phyloP scores from a whole-genome alignment of 2,888 invertebrate species.

The Nasonovia ribisnigri region DNA sequence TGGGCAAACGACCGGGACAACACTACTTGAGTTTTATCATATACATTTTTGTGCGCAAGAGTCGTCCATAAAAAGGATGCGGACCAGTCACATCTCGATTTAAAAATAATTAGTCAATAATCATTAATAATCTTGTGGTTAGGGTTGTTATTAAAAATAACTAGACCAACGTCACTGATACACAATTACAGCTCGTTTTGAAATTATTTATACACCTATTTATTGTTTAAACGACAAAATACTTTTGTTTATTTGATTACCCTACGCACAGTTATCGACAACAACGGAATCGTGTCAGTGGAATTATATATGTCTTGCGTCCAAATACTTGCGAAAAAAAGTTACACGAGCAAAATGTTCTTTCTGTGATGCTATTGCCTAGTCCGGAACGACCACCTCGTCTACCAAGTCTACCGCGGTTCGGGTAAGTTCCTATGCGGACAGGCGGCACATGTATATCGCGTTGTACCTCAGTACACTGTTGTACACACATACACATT shows the following conservation, averaged over 20 bases:
- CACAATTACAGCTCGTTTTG: not conserved
- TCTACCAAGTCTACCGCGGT: not conserved
- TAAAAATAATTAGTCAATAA: not conserved
- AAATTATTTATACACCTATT: not conserved
- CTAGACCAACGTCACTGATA: not conserved
- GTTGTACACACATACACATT: too few species aligned
- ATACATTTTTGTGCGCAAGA: not conserved
- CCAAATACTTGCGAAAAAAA: not conserved
- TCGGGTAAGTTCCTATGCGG: not conserved
- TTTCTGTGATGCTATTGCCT: not conserved
- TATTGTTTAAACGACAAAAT: not conserved
- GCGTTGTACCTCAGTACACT: too few species aligned
- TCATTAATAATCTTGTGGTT: not conserved
- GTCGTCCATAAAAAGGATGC: not conserved
- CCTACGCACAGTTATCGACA: not conserved
- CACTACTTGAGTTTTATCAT: not conserved
- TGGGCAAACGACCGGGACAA: not conserved
- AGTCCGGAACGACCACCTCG: not conserved
- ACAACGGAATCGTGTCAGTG: not conserved
- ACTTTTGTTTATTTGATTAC: not conserved
- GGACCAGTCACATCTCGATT: not conserved
- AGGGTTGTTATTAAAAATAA: not conserved
- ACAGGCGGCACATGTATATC: too few species aligned
- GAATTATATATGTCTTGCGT: not conserved
- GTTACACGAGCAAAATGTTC: not conserved